These are phyloP conservation scores for Bagarius yarrelli DNA, from an alignment of 2,113 vertebrate genomes.

Conservation along the genomic window DNA sequence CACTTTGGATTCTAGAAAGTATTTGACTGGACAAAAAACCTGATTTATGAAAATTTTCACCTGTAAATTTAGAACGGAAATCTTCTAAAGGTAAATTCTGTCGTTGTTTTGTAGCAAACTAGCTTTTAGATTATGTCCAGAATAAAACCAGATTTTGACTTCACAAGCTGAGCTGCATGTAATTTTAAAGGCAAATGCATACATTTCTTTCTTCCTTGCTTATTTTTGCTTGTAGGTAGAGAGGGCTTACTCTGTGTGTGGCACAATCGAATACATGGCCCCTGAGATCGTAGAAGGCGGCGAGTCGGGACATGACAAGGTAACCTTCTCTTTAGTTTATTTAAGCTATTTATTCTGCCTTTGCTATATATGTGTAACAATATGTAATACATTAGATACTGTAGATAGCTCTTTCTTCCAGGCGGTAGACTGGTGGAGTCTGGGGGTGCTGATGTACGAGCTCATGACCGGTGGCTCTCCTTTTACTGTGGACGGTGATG, in stretches of 20 bases:
- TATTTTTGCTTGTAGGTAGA: constrained; percentile 71
- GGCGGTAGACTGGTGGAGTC: constrained; percentile 99
- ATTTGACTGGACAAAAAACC: too few species aligned
- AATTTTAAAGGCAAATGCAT: not conserved
- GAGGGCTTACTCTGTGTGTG: constrained; percentile 94
- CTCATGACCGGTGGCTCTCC: constrained; percentile 94
- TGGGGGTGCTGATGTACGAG: constrained; percentile 97
- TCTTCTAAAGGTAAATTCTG: too few species aligned
- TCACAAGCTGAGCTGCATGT: not conserved
- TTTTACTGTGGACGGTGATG: constrained; percentile 95
- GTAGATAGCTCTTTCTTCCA: constrained; percentile 56
- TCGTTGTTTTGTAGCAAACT: too few species aligned
- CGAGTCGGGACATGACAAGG: constrained; percentile 93
- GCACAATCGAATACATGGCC: constrained; percentile 98
- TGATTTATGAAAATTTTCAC: too few species aligned
- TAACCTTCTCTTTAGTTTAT: constrained; percentile 53
- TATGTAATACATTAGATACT: not conserved
- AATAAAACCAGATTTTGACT: too few species aligned
- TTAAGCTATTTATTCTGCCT: not conserved
- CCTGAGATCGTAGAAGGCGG: constrained; percentile 96
- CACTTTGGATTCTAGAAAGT: too few species aligned
- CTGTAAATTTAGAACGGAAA: too few species aligned
- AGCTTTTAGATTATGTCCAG: too few species aligned
- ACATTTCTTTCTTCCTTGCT: not conserved
- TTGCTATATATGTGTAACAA: not conserved